phyloP scores from a whole-genome alignment of 2,113 vertebrate genomes.

The Paramormyrops kingsleyae region DNA sequence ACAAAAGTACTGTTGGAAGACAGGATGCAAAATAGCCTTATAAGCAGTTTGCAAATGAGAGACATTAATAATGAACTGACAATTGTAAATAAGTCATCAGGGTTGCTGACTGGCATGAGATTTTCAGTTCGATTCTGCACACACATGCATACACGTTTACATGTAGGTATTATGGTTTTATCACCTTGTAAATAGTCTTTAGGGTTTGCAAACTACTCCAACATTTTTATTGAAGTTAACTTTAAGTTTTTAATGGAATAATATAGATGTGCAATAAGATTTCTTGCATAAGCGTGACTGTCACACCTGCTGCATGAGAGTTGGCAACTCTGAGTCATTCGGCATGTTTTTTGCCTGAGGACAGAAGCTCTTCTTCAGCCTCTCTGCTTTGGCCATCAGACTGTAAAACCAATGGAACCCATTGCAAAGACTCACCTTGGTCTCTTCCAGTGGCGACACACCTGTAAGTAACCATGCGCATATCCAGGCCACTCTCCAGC shows the following conservation, averaged over 20 bases:
- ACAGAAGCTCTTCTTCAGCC: background rate
- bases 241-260: no score
- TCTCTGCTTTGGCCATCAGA: background rate
- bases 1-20: background rate
- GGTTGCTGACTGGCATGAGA: background rate
- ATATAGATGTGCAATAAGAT: no score
- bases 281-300: background rate
- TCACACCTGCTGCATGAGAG: no score
- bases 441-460: constrained; percentile 80
- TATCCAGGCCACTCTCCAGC: constrained; percentile 84
- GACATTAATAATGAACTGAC: background rate
- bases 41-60: background rate
- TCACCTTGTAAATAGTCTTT: background rate
- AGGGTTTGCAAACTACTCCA: background rate
- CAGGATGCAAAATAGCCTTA: background rate
- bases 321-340: background rate
- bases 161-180: background rate
- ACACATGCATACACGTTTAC: background rate
- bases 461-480: constrained; percentile 89
- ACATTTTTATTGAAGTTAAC: no score
- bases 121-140: background rate
- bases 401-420: background rate
- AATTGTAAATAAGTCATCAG: background rate
- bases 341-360: background rate
- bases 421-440: constrained; percentile 59